phyloP scores from a whole-genome alignment of 2,113 vertebrate species.

The Melanocharis versteri region DNA sequence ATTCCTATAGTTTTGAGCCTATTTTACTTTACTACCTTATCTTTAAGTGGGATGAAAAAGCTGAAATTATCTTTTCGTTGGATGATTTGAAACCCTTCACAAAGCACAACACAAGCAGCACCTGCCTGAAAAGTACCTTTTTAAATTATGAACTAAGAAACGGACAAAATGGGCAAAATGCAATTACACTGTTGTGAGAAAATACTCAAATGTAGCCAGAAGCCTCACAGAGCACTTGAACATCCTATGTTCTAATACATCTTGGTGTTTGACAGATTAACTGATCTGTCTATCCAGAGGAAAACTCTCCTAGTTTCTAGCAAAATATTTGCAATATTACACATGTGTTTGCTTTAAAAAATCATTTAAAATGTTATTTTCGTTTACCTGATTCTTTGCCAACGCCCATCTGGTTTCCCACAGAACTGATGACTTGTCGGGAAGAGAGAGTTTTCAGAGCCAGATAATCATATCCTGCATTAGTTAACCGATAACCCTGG shows the following conservation, averaged over 20 bases:
- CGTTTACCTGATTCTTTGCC: slow-evolving; percentile 94
- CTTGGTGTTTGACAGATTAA: neutral
- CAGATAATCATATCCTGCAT: slow-evolving; percentile 93
- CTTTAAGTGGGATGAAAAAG: neutral
- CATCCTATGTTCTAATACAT: neutral
- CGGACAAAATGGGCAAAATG: neutral
- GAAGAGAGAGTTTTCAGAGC: slow-evolving; percentile 91
- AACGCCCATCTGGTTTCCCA: slow-evolving; percentile 98
- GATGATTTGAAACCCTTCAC: neutral
- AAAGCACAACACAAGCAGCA: neutral
- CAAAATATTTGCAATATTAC: neutral
- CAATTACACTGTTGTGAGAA: neutral
- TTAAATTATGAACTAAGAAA: neutral
- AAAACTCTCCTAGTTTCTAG: neutral
- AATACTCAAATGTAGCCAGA: neutral
- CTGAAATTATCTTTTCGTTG: neutral
- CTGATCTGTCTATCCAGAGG: neutral
- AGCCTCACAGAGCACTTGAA: neutral
- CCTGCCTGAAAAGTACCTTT: neutral
- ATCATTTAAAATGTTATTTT: neutral
- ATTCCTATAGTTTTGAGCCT: neutral
- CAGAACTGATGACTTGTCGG: slow-evolving; percentile 84
- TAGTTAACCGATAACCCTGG: slow-evolving; percentile 90
- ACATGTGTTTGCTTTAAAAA: neutral
- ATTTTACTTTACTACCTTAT: neutral